Evolutionary conservation across 2,888 invertebrate genomes (phyloP).

Genomic region (Microdon myrmicae): DNA sequence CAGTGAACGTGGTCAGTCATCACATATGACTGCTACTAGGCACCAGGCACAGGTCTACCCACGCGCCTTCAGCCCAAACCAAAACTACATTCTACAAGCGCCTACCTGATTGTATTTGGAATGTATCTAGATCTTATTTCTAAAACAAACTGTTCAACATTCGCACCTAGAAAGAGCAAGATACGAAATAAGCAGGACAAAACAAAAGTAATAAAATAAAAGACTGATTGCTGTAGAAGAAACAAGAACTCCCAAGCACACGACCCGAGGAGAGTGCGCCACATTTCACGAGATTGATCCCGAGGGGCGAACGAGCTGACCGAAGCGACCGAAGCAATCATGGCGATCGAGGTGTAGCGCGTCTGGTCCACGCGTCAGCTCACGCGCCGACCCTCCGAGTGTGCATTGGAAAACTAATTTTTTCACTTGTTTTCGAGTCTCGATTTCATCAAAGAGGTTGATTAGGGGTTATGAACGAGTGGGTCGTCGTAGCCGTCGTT

Average conservation of each 20-base stretch:
- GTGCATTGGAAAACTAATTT: conserved; percentile 12
- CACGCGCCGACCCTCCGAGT: no score
- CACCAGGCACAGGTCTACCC: conserved; percentile 23
- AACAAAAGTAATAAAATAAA: no score
- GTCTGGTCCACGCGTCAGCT: no score
- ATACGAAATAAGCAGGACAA: no score
- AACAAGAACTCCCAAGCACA: conserved; percentile 1
- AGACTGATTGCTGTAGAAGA: conserved; percentile 29
- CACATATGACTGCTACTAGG: conserved; percentile 14
- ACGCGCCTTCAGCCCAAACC: conserved; percentile 20
- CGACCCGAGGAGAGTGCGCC: conserved; percentile 1
- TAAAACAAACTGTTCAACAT: conserved; percentile 12
- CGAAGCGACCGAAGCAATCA: no score
- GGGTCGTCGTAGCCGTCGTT: no score
- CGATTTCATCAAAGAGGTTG: no score
- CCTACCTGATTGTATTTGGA: conserved; percentile 30
- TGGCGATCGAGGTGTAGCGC: conserved; percentile 12
- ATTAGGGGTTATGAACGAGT: conserved; percentile 30
- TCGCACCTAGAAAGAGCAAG: conserved; percentile 1
- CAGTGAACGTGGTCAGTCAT: conserved; percentile 35
- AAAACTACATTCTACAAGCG: conserved; percentile 46
- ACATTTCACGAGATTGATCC: conserved; percentile 11
- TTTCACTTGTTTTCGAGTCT: conserved; percentile 2
- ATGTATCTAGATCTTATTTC: conserved; percentile 16
- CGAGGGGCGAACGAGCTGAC: conserved; percentile 15